Evolutionary conservation across 2,888 invertebrate genomes (phyloP), one percentile per base, ranked within the genome.

Genomic region (Dynastes grantii): DNA sequence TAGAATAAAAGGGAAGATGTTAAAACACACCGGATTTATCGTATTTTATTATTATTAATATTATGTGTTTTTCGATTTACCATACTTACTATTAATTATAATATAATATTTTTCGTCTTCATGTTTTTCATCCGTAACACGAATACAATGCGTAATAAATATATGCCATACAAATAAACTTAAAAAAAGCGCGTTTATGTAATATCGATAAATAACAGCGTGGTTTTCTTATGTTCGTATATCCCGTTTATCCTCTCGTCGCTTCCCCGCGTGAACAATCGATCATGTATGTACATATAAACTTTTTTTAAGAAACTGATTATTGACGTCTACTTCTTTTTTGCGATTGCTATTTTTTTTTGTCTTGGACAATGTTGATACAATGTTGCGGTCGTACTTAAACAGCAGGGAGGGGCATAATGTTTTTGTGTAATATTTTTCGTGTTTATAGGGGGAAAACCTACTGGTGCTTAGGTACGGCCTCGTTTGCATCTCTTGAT

Each of bases 121-220:
- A 13, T 53, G 13, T 22, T 75, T 75, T 61, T 75, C 58, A 61
- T 75, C 73, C 61, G 27, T 40, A 58, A 58, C 32, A 61, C 73
- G 73, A 75, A 75, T 73, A 45, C 45, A 2, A 73, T 58, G 40
- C 45, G 29, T 75, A 45, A 75, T 61, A 61, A 22, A 58, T 58
- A 58, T 22, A 58, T 75, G 73, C 73, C 73, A 75, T 75, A 75
- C n/a, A 75, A 58, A 27, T 45, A 45, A 75, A 75, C 73, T 75
- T 45, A 63, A 75, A 75, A 40, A 45, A 45, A 8, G 45, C 45
- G 63, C 61, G 61, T 75, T 75, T 37, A 61, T 61, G 49, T 75
- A 61, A 49, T 68, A 68, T 11, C 45, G 45, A 45, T 45, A 45
- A 45, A 51, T 51, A 49, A 67, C 11, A 27, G 51, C 51, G 68